phyloP scores from a whole-genome alignment of 2,113 vertebrate genomes.

The Ochotona princeps region DNA sequence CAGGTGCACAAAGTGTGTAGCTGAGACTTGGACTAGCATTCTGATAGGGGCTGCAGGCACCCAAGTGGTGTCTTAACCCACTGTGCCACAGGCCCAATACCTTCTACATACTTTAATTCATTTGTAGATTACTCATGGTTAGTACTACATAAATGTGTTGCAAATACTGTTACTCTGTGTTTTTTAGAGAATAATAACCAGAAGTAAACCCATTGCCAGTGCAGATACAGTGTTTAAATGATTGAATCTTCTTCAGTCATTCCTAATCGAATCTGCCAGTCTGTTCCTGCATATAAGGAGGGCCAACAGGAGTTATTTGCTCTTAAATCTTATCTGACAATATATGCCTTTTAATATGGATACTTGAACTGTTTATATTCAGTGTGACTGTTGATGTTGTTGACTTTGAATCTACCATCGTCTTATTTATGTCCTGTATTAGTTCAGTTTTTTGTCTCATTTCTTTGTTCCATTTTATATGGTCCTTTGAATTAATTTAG shows the following conservation, averaged over 20 bases:
- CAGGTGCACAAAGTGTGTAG: too few relatives aligned
- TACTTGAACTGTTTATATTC: not conserved
- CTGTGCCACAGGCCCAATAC: too few relatives aligned
- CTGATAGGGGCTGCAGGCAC: too few relatives aligned
- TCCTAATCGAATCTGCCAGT: not conserved
- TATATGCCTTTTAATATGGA: not conserved
- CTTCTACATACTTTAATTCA: too few relatives aligned
- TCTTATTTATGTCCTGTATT: not conserved
- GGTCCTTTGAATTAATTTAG: not conserved
- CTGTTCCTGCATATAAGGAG: not conserved
- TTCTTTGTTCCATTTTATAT: not conserved
- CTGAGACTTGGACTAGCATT: too few relatives aligned
- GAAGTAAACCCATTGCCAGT: not conserved
- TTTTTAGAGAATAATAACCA: too few relatives aligned
- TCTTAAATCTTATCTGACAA: not conserved
- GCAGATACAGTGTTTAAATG: not conserved
- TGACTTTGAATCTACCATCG: not conserved
- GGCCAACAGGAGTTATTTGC: not conserved
- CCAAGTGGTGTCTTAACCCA: too few relatives aligned
- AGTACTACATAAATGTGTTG: too few relatives aligned
- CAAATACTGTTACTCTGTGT: too few relatives aligned
- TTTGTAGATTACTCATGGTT: too few relatives aligned
- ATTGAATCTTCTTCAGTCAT: not conserved
- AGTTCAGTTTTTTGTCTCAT: not conserved
- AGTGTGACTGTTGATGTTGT: not conserved